Evolutionary conservation across 1,140 invertebrate species (phyloP), one percentile per base, ranked within the genome.

Genomic region (Akabosia matsudoensis): DNA sequence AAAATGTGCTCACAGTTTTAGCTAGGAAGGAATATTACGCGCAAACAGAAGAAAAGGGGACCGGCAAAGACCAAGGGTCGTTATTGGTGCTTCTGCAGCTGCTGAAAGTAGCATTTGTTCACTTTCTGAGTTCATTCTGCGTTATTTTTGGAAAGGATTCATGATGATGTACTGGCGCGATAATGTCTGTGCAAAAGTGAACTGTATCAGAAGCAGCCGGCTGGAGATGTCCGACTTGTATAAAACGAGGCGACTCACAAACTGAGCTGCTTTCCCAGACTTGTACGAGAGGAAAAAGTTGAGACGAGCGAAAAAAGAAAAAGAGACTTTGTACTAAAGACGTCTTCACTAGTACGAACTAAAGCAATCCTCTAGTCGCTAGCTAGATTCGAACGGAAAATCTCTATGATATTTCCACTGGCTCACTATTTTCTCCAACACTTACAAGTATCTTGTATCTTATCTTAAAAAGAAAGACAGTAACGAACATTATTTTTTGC

Each of bases 1-100:
- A 67, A 67, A 67, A 31, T 67, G n/a, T n/a, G n/a, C n/a, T 67
- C 61, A 67, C 61, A 30, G 28, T 67, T 31, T 31, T 30, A 67
- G 26, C 13, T 67, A 30, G 13, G 13, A 24, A 67, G 14, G 26
- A 67, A 24, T 30, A 30, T 67, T 67, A 56, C 24, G 24, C 54
- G 54, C 54, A 56, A n/a, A 56, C 10, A 56, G 54, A 24, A 24
- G 10, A 56, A 10, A 56, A 56, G n/a, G 10, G n/a, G n/a, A n/a
- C n/a, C n/a, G n/a, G n/a, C n/a, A n/a, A n/a, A n/a, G n/a, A n/a
- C n/a, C n/a, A n/a, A n/a, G n/a, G n/a, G 37, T 45, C 18, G 37
- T 7, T 45, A 18, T 10, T 45, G 37, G 37, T 45, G 37, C 37
- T 45, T 45, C 37, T 45, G n/a, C 18, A 45, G 37, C 37, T 45